phyloP scores from a whole-genome alignment of 2,797 vertebrate genomes.

The Eurystomus glaucurus region DNA sequence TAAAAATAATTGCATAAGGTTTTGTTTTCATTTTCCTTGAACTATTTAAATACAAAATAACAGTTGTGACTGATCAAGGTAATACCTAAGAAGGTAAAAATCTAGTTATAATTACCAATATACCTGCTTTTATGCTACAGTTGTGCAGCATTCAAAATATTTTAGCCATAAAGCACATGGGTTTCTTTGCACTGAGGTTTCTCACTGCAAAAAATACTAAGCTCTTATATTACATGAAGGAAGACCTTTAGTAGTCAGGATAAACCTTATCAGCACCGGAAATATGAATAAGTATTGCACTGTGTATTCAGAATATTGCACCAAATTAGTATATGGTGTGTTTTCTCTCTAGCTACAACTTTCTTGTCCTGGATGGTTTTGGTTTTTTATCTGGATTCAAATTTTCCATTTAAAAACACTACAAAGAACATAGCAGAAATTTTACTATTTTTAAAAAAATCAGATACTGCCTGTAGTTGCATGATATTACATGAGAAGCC shows the following conservation, averaged over 20 bases:
- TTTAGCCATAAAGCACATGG: background rate
- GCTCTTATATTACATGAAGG: background rate
- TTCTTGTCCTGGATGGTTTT: background rate
- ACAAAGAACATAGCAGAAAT: background rate
- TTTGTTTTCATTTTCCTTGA: background rate
- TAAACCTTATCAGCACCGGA: background rate
- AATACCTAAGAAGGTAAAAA: background rate
- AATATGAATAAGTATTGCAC: background rate
- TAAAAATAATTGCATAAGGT: background rate
- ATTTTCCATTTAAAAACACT: background rate
- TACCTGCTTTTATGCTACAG: background rate
- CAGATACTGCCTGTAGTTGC: background rate
- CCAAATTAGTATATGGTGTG: background rate
- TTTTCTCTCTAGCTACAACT: background rate
- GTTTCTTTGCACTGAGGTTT: background rate
- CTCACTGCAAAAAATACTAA: background rate
- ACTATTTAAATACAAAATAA: background rate
- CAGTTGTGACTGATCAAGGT: background rate
- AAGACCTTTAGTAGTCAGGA: background rate
- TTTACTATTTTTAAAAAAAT: background rate
- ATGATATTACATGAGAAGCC: background rate
- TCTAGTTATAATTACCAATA: background rate
- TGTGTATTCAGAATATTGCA: background rate
- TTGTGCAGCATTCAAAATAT: background rate
- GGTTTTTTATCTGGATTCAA: background rate